Evolutionary conservation across 2,888 invertebrate species (phyloP), one percentile per base, ranked within the genome.

Genomic region (Caenorhabditis panamensis): DNA sequence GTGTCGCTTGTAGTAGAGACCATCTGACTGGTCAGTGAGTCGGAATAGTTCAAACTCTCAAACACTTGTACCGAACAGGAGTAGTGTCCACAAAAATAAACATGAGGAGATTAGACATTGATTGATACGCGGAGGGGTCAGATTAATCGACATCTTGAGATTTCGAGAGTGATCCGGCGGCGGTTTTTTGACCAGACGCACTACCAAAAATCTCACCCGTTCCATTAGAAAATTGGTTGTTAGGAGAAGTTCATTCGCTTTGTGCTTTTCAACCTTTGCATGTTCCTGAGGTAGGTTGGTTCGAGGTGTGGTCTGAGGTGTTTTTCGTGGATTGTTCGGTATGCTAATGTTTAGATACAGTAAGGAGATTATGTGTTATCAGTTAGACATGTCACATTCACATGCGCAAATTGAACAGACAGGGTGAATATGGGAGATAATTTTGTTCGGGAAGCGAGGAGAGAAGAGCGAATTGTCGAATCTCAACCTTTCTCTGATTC

Each of bases 371-470:
- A 47, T 18, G 36, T 22, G n/a, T 37, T 54, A 20, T 47, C 47
- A 54, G 22, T 71, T 44, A 62, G 41, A 22, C 72, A 72, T 72
- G 63, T 72, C 72, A 72, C 47, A 58, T 72, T 72, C 63, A 63
- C 72, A 72, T 63, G 72, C 56, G 56, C 54, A 72, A 72, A 58
- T 63, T 44, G 72, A 72, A 72, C 63, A 63, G 72, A 72, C 63
- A 63, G 56, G 49, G 51, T 26, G 56, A 72, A 62, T 54, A 63
- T 72, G 41, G 26, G 63, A 63, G 58, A 63, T 18, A 62, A 62
- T 47, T 26, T 62, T 16, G 28, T 28, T 24, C 22, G 28, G 37
- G 28, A 26, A 47, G 44, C 44, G 28, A 22, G n/a, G 36, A 18
- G 49, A 36, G 18, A 64, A 9, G 31, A 47, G 53, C 24, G 62